Evolutionary conservation across 2,888 invertebrate species (phyloP).

Genomic region (Melanostoma scalare): DNA sequence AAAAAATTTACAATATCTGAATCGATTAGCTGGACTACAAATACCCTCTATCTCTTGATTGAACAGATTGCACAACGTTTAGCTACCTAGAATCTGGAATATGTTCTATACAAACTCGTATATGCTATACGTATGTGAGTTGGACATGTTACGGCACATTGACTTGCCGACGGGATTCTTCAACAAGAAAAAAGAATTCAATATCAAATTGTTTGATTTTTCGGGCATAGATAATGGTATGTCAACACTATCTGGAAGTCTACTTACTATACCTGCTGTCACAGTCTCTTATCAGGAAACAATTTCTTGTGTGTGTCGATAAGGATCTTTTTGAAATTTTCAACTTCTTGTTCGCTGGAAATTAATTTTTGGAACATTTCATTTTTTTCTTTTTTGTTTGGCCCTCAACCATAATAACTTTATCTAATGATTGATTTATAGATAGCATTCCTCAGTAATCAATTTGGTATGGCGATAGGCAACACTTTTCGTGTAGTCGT

Average conservation of each 20-base stretch:
- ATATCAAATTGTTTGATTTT: neutral
- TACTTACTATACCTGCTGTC: constrained; percentile 55
- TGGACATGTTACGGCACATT: neutral
- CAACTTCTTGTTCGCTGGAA: constrained; percentile 66
- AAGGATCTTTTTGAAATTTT: constrained; percentile 55
- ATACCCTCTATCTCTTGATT: neutral
- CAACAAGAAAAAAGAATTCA: neutral
- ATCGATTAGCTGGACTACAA: no score
- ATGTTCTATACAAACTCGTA: neutral
- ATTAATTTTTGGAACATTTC: constrained; percentile 30
- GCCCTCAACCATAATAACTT: constrained; percentile 37
- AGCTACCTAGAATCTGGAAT: neutral
- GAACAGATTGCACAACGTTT: constrained; percentile 1
- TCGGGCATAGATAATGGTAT: constrained; percentile 40
- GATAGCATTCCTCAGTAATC: constrained; percentile 69
- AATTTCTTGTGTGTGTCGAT: constrained; percentile 40
- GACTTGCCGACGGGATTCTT: constrained; percentile 20
- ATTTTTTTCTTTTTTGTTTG: neutral
- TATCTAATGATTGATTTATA: constrained; percentile 66
- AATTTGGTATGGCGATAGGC: constrained; percentile 56
- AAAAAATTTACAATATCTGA: no score
- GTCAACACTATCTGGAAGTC: constrained; percentile 44
- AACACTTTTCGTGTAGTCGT: constrained; percentile 2
- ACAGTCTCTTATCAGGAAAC: constrained; percentile 49
- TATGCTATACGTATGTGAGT: neutral